Evolutionary conservation across 2,113 vertebrate species (phyloP).

Genomic region (Dissostichus mawsoni): DNA sequence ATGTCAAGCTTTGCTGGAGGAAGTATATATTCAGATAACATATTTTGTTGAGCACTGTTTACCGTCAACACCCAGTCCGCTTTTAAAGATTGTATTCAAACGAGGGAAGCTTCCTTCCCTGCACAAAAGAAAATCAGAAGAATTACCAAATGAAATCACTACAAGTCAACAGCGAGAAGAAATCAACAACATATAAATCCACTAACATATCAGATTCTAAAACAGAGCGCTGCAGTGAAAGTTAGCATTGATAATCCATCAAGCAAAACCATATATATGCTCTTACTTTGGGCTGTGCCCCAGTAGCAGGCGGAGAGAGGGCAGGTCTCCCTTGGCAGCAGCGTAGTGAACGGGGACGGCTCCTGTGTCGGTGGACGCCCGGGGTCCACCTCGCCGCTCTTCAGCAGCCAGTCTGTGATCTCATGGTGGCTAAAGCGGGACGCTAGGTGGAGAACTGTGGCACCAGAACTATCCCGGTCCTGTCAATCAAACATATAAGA

Average conservation of each 20-base stretch:
- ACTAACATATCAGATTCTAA: background rate
- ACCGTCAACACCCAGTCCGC: background rate
- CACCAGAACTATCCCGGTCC: conserved; percentile 95
- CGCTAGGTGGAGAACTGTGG: conserved; percentile 95
- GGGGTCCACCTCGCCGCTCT: conserved; percentile 88
- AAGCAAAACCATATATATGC: background rate
- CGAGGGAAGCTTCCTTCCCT: background rate
- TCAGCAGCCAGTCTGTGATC: conserved; percentile 93
- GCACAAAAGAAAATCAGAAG: conserved; percentile 1
- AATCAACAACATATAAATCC: background rate
- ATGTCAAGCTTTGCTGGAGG: background rate
- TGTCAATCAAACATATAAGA: conserved; percentile 67
- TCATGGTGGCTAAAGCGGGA: conserved; percentile 96
- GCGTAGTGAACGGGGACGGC: conserved; percentile 95
- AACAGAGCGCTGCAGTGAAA: background rate
- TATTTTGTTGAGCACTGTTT: background rate
- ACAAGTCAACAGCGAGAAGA: background rate
- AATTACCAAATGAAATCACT: background rate
- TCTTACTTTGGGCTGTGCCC: conserved; percentile 92
- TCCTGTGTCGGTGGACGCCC: conserved; percentile 90
- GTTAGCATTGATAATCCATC: too few relatives aligned
- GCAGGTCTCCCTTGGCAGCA: conserved; percentile 96
- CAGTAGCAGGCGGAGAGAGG: conserved; percentile 91
- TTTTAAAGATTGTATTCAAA: background rate
- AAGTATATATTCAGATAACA: background rate